phyloP scores from a whole-genome alignment of 2,113 vertebrate genomes.

The Oostethus manadensis region DNA sequence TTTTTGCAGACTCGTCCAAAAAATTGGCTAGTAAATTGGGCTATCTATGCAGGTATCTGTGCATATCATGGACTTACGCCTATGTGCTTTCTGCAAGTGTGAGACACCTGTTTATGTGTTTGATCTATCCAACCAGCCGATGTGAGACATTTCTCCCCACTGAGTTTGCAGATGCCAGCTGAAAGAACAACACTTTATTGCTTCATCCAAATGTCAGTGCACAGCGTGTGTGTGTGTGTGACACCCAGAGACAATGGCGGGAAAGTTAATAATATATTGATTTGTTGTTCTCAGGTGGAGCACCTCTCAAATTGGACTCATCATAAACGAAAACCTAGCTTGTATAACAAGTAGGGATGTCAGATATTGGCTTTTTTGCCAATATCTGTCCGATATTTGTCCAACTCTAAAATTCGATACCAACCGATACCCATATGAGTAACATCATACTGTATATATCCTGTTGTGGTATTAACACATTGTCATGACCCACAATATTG shows the following conservation, averaged over 20 bases:
- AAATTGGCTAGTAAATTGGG: conserved; percentile 42
- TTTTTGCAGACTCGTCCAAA: conserved; percentile 31
- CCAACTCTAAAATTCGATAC: no score
- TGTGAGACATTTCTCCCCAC: conserved; percentile 52
- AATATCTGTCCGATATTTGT: no score
- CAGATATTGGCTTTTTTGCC: no score
- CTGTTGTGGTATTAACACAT: no score
- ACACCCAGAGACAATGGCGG: conserved; percentile 23
- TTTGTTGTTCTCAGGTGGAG: conserved; percentile 28
- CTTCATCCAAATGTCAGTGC: conserved; percentile 60
- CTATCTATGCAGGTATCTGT: conserved; percentile 3
- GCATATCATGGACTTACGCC: background rate
- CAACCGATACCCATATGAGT: no score
- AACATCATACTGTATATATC: no score
- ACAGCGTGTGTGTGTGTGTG: conserved; percentile 31
- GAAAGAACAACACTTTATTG: conserved; percentile 56
- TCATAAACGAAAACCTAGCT: conserved; percentile 21
- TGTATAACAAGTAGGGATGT: conserved; percentile 38
- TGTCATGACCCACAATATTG: no score
- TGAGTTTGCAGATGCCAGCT: conserved; percentile 62
- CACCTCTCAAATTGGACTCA: conserved; percentile 24
- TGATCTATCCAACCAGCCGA: conserved; percentile 40
- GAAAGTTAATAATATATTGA: conserved; percentile 49
- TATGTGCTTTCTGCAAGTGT: conserved; percentile 1
- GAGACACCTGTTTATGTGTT: conserved; percentile 18